Conservation (phyloP, 2,888 invertebrate genomes). For the Drosophila cognata region DNA sequence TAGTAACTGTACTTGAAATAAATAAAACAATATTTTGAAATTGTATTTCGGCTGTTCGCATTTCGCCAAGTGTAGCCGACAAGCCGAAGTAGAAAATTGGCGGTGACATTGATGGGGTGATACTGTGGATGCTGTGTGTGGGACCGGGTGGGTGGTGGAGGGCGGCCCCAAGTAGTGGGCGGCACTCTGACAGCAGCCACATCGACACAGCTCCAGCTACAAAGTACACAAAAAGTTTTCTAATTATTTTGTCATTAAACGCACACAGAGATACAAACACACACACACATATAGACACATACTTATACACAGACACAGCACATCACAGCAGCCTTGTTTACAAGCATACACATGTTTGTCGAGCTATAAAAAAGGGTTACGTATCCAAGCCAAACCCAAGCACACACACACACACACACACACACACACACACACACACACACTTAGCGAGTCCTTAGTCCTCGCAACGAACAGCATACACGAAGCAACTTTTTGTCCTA, state of each 20-base stretch:
- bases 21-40: no score
- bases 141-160: not conserved
- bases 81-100: constrained; percentile 70
- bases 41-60: not conserved
- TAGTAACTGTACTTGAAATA: not conserved
- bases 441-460: constrained; percentile 42
- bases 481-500: constrained; percentile 79
- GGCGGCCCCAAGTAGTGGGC: constrained; percentile 29
- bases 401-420: constrained; percentile 22
- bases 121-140: constrained; percentile 19
- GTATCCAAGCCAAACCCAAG: constrained; percentile 70
- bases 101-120: constrained; percentile 76
- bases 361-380: constrained; percentile 80
- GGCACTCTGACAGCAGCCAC: constrained; percentile 41
- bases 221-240: constrained; percentile 84
- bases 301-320: constrained; percentile 53
- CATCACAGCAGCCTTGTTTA: constrained; percentile 55
- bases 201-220: constrained; percentile 65
- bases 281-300: constrained; percentile 13
- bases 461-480: constrained; percentile 56
- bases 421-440: constrained; percentile 3
- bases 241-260: constrained; percentile 85
- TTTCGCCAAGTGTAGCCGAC: constrained; percentile 21
- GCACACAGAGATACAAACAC: constrained; percentile 58
- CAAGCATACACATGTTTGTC: constrained; percentile 75